A percentile compares a stretch with the other conserved stretches of the same genome.
phyloP scores from a whole-genome alignment of 2,888 invertebrate species.

The Vesta saturnalis region DNA sequence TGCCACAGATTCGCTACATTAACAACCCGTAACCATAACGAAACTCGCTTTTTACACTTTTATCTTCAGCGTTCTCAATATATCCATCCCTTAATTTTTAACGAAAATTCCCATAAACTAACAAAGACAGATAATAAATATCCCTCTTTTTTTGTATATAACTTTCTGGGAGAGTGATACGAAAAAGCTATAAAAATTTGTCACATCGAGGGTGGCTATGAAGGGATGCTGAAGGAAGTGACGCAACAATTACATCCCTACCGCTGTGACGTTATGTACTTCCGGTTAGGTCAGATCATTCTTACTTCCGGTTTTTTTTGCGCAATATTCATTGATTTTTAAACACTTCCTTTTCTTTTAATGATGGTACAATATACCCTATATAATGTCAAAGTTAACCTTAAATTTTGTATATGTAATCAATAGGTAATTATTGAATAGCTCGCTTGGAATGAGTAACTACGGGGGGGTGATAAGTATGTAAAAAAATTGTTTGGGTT shows the following conservation, averaged over 20 bases:
- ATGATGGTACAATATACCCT: too few species aligned
- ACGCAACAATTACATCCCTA: slow-evolving; percentile 58
- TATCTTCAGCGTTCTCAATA: slow-evolving; percentile 8
- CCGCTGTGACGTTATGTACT: slow-evolving; percentile 58
- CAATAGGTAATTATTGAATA: too few species aligned
- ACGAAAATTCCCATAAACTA: not conserved
- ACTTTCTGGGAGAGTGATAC: slow-evolving; percentile 51
- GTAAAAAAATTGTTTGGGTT: not conserved
- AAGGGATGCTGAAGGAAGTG: slow-evolving; percentile 50
- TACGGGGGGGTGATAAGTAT: not conserved
- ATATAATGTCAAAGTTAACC: too few species aligned
- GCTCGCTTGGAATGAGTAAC: not conserved
- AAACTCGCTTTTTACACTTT: slow-evolving; percentile 41
- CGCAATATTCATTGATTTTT: slow-evolving; percentile 23
- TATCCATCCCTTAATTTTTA: slow-evolving; percentile 15
- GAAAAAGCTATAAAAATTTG: slow-evolving; percentile 60
- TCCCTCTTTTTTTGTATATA: slow-evolving; percentile 14
- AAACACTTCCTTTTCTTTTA: slow-evolving; percentile 20
- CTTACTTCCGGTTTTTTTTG: slow-evolving; percentile 49
- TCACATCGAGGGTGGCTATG: slow-evolving; percentile 55
- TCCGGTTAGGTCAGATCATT: slow-evolving; percentile 49
- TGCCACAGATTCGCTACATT: slow-evolving; percentile 61
- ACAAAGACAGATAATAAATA: slow-evolving; percentile 12
- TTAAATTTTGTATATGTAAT: too few species aligned
- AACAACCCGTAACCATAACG: slow-evolving; percentile 58